Evolutionary conservation across 2,797 vertebrate genomes (phyloP).

Genomic region (Sebastes oblongus): DNA sequence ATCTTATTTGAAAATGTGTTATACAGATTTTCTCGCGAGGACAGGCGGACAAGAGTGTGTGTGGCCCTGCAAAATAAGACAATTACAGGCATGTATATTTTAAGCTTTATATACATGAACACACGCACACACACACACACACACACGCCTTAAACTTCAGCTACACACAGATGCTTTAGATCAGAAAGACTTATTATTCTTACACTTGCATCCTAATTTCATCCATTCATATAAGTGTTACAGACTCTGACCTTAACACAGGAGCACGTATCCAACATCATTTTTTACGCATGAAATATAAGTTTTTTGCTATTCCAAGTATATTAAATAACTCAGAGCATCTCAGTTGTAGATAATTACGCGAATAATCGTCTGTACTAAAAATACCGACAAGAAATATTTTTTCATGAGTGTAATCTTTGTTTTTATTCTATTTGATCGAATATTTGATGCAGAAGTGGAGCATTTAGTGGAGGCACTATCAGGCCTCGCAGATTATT

Average conservation of each 20-base stretch:
- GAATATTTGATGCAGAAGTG: background rate
- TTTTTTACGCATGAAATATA: background rate
- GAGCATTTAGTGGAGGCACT: background rate
- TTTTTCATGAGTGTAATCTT: background rate
- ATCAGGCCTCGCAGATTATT: background rate
- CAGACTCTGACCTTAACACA: background rate
- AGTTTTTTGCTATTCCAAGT: accelerated
- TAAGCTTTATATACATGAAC: slow-evolving; percentile 14
- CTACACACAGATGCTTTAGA: background rate
- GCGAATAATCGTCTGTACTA: background rate
- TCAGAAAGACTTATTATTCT: background rate
- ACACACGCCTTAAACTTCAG: background rate
- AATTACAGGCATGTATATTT: slow-evolving; percentile 46
- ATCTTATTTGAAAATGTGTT: slow-evolving; percentile 46
- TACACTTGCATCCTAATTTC: background rate
- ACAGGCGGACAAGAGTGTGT: slow-evolving; percentile 9
- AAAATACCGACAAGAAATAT: background rate
- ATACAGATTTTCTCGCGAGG: slow-evolving; percentile 42
- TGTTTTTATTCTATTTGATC: background rate
- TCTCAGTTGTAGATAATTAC: background rate
- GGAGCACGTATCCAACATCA: background rate
- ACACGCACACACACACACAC: background rate
- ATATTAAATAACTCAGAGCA: background rate
- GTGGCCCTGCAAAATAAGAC: slow-evolving; percentile 45
- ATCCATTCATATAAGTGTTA: background rate